Conservation (phyloP, 2,113 vertebrate species). For the Strix aluco region DNA sequence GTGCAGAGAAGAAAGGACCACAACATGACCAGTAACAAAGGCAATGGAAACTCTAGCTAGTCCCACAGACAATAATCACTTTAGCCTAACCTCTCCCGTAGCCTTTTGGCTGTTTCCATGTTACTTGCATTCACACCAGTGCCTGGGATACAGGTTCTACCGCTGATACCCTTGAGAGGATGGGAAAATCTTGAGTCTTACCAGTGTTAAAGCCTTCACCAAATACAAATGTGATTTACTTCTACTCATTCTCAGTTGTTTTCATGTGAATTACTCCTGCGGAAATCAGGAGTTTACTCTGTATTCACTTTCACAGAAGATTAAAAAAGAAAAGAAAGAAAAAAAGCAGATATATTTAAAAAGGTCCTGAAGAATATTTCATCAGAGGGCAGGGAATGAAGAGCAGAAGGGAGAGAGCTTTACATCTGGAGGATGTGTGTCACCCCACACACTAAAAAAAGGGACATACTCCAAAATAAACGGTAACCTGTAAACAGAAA, state of each 20-base stretch:
- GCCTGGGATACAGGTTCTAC: not conserved
- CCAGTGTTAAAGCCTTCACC: not conserved
- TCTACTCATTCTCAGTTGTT: not conserved
- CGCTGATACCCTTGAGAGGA: rapidly evolving
- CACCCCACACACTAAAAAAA: not conserved
- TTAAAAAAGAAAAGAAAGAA: not conserved
- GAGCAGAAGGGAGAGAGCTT: not conserved
- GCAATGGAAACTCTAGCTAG: not conserved
- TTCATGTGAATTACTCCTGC: not conserved
- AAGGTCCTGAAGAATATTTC: not conserved
- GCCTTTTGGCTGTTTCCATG: not conserved
- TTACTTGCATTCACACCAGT: not conserved
- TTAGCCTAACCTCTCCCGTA: not conserved
- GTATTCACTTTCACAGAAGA: not conserved
- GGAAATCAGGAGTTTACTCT: not conserved
- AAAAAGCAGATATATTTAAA: not conserved
- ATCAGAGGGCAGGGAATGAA: not conserved
- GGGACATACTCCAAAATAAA: not conserved
- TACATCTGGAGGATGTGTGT: not conserved
- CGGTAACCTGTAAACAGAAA: not conserved
- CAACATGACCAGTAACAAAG: not conserved
- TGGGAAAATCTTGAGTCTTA: not conserved
- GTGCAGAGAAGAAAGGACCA: not conserved
- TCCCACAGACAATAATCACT: not conserved
- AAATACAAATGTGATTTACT: not conserved